A percentile compares a stretch with the other conserved stretches of the same genome.
phyloP scores from a whole-genome alignment of 2,113 vertebrate genomes.

The Petroica traversi region DNA sequence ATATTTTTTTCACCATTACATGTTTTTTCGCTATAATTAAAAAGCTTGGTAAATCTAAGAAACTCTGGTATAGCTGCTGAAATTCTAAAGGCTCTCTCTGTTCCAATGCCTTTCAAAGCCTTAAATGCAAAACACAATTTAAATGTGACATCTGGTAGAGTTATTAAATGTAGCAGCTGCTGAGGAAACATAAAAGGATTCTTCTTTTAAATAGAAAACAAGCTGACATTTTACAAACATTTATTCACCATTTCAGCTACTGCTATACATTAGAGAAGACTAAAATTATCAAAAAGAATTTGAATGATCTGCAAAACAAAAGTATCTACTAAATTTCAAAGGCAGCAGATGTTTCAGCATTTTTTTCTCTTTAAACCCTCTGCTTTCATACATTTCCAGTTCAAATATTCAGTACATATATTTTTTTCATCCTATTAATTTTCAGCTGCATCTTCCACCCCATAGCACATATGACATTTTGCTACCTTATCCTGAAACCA shows the following conservation, averaged over 20 bases:
- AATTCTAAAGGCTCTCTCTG: neutral
- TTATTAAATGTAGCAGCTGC: conserved; percentile 34
- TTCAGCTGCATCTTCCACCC: neutral
- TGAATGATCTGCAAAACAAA: conserved; percentile 38
- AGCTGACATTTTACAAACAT: conserved; percentile 28
- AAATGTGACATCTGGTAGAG: conserved; percentile 46
- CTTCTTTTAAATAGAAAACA: conserved; percentile 14
- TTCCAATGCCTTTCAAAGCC: neutral
- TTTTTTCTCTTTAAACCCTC: conserved; percentile 3
- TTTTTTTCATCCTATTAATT: neutral
- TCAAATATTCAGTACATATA: neutral
- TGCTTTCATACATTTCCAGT: conserved; percentile 2
- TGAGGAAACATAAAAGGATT: conserved; percentile 39
- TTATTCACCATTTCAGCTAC: conserved; percentile 24
- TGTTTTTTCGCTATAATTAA: neutral
- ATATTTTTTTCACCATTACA: neutral
- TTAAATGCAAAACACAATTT: neutral
- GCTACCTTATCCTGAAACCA: neutral
- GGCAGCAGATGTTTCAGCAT: conserved; percentile 46
- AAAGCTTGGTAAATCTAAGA: neutral
- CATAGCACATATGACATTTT: neutral
- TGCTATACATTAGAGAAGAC: conserved; percentile 6
- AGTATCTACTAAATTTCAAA: conserved; percentile 28
- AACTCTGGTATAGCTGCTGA: neutral
- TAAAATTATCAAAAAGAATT: conserved; percentile 41